These are phyloP conservation scores for Mustela lutreola DNA, from an alignment of 2,113 vertebrate species.

Conservation along the genomic window DNA sequence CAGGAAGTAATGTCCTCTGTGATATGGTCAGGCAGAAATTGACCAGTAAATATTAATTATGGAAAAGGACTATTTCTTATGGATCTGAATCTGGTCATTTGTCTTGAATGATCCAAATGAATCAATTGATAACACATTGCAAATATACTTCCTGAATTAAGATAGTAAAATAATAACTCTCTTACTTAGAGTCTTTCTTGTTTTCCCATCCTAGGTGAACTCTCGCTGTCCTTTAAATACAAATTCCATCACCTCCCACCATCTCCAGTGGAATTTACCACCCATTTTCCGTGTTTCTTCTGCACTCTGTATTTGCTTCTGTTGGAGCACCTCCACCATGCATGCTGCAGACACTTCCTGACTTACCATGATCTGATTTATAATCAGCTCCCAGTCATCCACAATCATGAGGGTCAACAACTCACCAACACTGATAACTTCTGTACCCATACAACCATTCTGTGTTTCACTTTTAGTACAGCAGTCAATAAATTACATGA, in stretches of 20 bases:
- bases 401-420: background rate
- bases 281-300: background rate
- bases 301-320: background rate
- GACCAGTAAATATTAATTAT: background rate
- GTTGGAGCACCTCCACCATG: background rate
- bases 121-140: background rate
- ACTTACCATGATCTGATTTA: background rate
- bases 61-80: slow-evolving; percentile 15
- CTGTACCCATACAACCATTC: background rate
- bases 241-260: background rate
- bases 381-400: background rate
- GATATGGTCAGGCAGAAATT: background rate
- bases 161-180: background rate
- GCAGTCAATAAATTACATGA: background rate
- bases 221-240: background rate
- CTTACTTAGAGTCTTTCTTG: background rate
- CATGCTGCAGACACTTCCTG: background rate
- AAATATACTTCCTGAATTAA: background rate
- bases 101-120: background rate
- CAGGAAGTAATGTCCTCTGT: background rate
- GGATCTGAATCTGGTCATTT: background rate
- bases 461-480: background rate
- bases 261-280: background rate
- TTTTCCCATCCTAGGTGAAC: background rate
- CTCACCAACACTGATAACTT: background rate